Base-by-base conservation (phyloP, 2,113 vertebrate species). In the Xiphophorus hellerii region DNA sequence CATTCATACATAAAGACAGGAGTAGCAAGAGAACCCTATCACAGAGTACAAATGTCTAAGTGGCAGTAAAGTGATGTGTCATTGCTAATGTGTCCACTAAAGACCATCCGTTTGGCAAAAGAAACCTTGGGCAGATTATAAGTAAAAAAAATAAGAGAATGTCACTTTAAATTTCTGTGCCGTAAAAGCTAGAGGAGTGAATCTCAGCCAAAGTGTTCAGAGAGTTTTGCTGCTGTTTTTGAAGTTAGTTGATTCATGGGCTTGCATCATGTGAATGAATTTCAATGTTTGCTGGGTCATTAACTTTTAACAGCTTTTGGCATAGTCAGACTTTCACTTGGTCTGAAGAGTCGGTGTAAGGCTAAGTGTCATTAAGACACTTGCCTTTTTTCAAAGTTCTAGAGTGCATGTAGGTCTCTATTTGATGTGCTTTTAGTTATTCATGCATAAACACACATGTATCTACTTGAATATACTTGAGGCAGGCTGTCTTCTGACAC, bases 291-390 rank as follows among this genome's bases (percentile, higher is more conserved):
- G 58, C 67, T 68, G 77, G 77, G 76, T 87, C 82, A 87, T 91
- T 89, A 88, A 74, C 81, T 74, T 1, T 58, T 62, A 73, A 84
- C 88, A 87, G 77, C 87, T 88, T 87, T 25, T 77, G 78, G 68
- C 74, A 91, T 71, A 91, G 88, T 81, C 78, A 67, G 76, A 75
- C 88, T 77, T 58, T 58, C 51, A 58, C 51, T 58, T n/a, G 20
- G 48, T 87, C 77, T 78, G 77, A 66, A 77, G 79, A 82, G 67
- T 89, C 73, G 78, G 72, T 84, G 81, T 91, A 84, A 82, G 44
- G 61, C 82, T 39, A 82, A 91, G 82, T 89, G 80, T 84, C 87
- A 82, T 88, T 88, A 92, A 90, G 78, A 60, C 69, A 58, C 78
- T 81, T 15, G 33, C 85, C 61, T 84, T 87, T 80, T 60, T 37